A percentile compares a stretch with the other conserved stretches of the same genome.
Conservation (phyloP, 2,888 invertebrate species). For the Allacma fusca region DNA sequence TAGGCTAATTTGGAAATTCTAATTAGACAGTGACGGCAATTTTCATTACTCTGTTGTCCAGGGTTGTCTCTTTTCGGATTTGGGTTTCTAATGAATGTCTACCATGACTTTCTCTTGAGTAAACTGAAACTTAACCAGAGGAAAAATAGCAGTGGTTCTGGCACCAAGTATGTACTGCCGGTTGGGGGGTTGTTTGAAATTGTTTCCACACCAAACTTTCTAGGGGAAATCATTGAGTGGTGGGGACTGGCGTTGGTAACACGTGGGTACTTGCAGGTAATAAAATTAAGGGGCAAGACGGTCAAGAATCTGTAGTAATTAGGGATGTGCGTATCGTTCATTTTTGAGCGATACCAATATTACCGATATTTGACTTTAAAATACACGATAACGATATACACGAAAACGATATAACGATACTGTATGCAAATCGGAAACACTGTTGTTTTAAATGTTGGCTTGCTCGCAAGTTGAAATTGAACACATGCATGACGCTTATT, state of each 20-base stretch:
- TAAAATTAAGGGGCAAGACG: neutral
- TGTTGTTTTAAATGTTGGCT: too few species aligned
- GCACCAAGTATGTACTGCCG: neutral
- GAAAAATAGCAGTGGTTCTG: neutral
- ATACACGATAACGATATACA: too few species aligned
- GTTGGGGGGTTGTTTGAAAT: neutral
- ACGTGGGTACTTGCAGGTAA: neutral
- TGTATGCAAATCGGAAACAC: too few species aligned
- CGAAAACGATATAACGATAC: too few species aligned
- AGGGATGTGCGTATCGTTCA: too few species aligned
- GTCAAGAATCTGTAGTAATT: neutral
- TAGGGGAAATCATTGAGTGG: neutral
- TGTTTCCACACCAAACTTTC: neutral
- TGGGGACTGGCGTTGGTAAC: neutral
- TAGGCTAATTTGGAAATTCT: too few species aligned
- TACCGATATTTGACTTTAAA: too few species aligned
- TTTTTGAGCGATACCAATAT: too few species aligned
- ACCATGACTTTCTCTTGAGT: constrained; percentile 2
- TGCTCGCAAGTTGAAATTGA: too few species aligned
- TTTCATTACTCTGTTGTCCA: too few species aligned
- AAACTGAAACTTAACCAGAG: neutral
- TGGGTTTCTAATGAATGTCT: neutral
- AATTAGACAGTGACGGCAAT: too few species aligned
- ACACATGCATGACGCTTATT: too few species aligned
- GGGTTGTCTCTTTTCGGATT: neutral